These are phyloP conservation scores for Amazona vittata DNA, from an alignment of 2,113 vertebrate genomes.

Conservation along the genomic window DNA sequence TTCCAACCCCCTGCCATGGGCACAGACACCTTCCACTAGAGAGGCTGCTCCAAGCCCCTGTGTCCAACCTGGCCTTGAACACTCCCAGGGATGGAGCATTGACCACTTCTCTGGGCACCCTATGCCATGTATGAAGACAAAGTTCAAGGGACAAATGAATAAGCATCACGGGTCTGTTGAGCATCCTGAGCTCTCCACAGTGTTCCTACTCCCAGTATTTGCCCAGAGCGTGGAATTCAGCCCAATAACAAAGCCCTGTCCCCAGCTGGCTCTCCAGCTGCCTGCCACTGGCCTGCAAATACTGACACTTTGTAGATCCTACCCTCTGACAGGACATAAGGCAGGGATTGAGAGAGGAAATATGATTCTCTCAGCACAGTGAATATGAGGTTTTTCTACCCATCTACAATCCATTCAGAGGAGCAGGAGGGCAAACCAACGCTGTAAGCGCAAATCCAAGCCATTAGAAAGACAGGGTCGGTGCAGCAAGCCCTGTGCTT, in stretches of 20 bases:
- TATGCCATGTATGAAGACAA: neutral
- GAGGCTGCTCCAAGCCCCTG: neutral
- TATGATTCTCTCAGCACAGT: neutral
- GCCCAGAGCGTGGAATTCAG: neutral
- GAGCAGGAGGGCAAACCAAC: neutral
- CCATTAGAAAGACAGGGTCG: neutral
- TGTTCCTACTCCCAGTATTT: neutral
- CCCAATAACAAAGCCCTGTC: neutral
- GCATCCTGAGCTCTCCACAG: neutral
- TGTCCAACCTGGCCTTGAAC: neutral
- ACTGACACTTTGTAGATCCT: neutral
- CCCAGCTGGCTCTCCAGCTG: neutral
- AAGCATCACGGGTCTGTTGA: neutral
- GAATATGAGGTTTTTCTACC: neutral
- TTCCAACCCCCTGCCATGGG: neutral
- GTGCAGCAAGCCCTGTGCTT: neutral
- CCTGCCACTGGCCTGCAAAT: neutral
- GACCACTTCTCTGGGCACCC: neutral
- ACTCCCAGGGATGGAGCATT: neutral
- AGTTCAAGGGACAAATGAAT: neutral
- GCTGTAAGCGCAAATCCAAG: neutral
- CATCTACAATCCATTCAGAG: neutral
- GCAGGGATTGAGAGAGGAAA: neutral
- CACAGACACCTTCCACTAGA: neutral
- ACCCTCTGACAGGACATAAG: neutral